Percentiles rank a stretch among this genome's conserved stretches.
phyloP scores from a whole-genome alignment of 2,888 invertebrate genomes.

The Gnatocerus cornutus region DNA sequence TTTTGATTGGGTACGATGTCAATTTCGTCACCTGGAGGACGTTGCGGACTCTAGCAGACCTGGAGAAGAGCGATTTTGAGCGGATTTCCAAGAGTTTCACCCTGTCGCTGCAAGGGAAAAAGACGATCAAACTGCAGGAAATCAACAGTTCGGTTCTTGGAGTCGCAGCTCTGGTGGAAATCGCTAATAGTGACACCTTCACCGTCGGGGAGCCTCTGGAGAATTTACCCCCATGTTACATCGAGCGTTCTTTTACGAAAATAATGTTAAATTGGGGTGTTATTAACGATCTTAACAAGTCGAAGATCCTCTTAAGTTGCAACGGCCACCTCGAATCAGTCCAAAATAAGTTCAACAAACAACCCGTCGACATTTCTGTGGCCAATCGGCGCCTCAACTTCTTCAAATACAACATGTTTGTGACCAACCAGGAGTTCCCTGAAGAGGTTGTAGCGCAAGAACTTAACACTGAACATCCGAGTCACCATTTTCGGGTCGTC shows the following conservation, averaged over 20 bases:
- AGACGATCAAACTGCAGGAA: neutral
- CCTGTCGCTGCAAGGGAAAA: conserved; percentile 6
- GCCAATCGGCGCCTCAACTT: no score
- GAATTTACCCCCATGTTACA: conserved; percentile 11
- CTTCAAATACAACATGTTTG: no score
- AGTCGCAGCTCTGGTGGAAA: neutral
- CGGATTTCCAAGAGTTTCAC: neutral
- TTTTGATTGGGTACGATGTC: neutral
- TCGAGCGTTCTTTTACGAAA: neutral
- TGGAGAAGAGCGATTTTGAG: no score
- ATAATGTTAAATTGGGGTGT: conserved; percentile 5
- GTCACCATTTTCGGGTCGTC: conserved; percentile 7
- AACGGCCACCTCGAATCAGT: no score
- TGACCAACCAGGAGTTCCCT: no score
- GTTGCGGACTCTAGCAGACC: no score
- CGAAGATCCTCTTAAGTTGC: neutral
- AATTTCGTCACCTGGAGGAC: neutral
- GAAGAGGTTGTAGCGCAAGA: neutral
- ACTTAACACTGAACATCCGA: no score
- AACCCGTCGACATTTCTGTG: no score
- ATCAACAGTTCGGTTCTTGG: no score
- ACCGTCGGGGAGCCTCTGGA: conserved; percentile 18
- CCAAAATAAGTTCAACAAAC: no score
- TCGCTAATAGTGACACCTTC: neutral
- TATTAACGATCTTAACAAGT: neutral